Conservation (phyloP, 2,888 invertebrate species). For the Caenorhabditis zanzibari region DNA sequence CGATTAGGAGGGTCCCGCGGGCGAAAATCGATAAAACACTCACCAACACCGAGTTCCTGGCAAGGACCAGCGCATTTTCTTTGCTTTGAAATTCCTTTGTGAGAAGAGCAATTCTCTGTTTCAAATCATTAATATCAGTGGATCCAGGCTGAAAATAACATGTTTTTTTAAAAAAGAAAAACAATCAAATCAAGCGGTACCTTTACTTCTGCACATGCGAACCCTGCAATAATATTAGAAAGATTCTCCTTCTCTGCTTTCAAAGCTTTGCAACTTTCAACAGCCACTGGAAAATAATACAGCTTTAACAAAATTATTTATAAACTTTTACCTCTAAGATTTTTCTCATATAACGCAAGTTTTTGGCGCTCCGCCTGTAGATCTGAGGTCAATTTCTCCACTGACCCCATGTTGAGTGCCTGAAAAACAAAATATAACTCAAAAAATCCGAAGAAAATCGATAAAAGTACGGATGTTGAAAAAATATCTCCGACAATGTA, state of each 20-base stretch:
- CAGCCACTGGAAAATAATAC: conserved; percentile 47
- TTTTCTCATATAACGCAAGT: conserved; percentile 64
- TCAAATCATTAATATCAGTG: conserved; percentile 46
- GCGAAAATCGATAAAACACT: conserved; percentile 12
- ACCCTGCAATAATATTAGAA: conserved; percentile 60
- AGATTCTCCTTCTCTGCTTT: conserved; percentile 64
- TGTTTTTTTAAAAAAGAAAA: background rate
- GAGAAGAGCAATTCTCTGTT: conserved; percentile 46
- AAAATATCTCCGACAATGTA: conserved; percentile 30
- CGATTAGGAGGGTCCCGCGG: background rate
- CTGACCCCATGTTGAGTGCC: conserved; percentile 18
- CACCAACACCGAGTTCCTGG: conserved; percentile 55
- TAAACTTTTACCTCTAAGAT: conserved; percentile 42
- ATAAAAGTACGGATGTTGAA: conserved; percentile 17
- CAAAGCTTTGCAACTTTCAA: conserved; percentile 60
- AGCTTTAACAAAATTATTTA: background rate
- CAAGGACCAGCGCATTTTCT: conserved; percentile 53
- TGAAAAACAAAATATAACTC: too few relatives aligned
- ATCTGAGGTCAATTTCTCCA: conserved; percentile 46
- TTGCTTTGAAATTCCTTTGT: conserved; percentile 61
- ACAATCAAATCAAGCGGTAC: background rate
- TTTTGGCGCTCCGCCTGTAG: conserved; percentile 59
- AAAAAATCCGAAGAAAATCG: conserved; percentile 1
- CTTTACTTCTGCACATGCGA: conserved; percentile 58
- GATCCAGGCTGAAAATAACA: conserved; percentile 37